Conservation (phyloP, 2,113 vertebrate genomes). For the Morphnarchus princeps region DNA sequence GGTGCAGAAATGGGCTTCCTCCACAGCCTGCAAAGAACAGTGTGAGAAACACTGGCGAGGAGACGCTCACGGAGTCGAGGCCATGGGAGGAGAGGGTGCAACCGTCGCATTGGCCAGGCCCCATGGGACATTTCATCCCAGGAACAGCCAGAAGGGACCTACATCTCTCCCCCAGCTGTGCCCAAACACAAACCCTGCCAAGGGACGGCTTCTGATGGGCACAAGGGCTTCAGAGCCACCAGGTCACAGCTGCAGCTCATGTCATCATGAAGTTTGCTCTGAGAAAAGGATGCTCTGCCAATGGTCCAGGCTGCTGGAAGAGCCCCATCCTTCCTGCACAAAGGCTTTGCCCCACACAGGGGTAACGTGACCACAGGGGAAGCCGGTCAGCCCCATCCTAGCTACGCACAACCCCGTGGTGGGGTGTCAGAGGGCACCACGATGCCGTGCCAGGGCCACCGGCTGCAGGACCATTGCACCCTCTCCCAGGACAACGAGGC, state of each 20-base stretch:
- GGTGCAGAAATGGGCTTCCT: constrained; percentile 80
- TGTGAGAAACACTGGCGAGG: constrained; percentile 68
- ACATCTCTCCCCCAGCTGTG: accelerated
- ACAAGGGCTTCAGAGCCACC: neutral
- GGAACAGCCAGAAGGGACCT: neutral
- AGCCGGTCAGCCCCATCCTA: neutral
- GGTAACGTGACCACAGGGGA: accelerated
- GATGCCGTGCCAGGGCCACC: neutral
- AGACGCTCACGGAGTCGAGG: constrained; percentile 70
- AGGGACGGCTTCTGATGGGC: neutral
- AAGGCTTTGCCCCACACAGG: neutral
- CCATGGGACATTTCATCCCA: accelerated
- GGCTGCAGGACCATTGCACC: constrained; percentile 76
- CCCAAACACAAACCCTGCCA: neutral
- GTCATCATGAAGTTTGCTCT: accelerated
- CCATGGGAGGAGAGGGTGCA: constrained; percentile 68
- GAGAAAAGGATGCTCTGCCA: neutral
- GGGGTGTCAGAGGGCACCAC: accelerated
- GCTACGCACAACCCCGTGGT: accelerated
- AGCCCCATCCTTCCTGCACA: neutral
- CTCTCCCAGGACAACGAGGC: constrained; percentile 84
- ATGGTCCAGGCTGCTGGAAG: neutral
- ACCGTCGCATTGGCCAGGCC: neutral
- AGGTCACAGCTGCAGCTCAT: accelerated
- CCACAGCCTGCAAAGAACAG: constrained; percentile 82